These are phyloP conservation scores for Aotus griseimembra DNA, from an alignment of 2,797 vertebrate species.

Conservation along the genomic window DNA sequence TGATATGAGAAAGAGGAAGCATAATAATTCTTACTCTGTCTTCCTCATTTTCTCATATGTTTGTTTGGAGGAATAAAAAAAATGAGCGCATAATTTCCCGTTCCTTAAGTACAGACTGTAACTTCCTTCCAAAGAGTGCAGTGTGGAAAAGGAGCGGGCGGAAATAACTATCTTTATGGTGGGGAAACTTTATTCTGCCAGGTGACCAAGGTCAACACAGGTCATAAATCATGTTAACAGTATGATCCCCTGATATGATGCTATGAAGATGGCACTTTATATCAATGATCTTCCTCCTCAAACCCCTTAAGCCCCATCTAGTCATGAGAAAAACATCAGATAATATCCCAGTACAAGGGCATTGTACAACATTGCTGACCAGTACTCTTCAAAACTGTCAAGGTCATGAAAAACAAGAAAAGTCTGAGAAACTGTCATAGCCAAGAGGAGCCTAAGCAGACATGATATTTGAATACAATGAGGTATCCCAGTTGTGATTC, in stretches of 20 bases:
- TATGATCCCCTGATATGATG: neutral
- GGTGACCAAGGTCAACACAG: neutral
- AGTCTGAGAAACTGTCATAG: neutral
- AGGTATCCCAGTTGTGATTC: neutral
- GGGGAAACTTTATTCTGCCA: neutral
- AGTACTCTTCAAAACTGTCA: neutral
- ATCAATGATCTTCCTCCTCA: neutral
- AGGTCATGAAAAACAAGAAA: neutral
- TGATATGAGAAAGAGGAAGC: neutral
- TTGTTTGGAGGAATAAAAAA: neutral
- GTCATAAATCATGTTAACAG: neutral
- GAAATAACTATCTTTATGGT: neutral
- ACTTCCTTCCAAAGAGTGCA: neutral
- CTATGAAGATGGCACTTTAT: neutral
- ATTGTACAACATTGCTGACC: neutral
- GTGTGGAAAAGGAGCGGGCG: neutral
- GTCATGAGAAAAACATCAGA: neutral
- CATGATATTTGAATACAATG: neutral
- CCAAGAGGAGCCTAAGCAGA: neutral
- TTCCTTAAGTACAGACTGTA: neutral
- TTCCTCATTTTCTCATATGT: neutral
- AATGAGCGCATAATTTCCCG: neutral
- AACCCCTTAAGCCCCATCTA: neutral
- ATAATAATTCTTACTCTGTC: neutral
- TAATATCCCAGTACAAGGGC: neutral